Percentiles rank a stretch among this genome's conserved stretches.
phyloP scores from a whole-genome alignment of 1,140 invertebrate species.

The Drosophila sp. region DNA sequence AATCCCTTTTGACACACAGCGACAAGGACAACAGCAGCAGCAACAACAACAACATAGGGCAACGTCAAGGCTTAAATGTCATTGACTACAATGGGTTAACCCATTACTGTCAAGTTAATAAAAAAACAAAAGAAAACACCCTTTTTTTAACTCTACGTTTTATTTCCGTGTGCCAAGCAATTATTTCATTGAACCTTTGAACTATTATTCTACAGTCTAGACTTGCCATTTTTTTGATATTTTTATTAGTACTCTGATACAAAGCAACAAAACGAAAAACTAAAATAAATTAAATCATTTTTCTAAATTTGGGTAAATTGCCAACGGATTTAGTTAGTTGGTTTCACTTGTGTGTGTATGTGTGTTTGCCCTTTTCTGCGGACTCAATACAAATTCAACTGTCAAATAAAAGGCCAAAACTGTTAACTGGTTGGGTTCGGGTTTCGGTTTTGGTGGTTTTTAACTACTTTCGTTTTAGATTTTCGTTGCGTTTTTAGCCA shows the following conservation, averaged over 20 bases:
- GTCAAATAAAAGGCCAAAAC: constrained; percentile 44
- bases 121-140: background rate
- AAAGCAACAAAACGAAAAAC: background rate
- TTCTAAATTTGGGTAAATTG: constrained; percentile 48
- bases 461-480: constrained; percentile 41
- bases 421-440: constrained; percentile 25
- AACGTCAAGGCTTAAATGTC: constrained; percentile 27
- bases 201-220: no score
- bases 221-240: background rate
- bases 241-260: background rate
- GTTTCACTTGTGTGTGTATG: constrained; percentile 27
- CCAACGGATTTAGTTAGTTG: constrained; percentile 31
- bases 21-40: constrained; percentile 18
- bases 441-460: constrained; percentile 40
- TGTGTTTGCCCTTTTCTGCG: background rate
- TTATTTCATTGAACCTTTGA: no score
- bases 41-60: constrained; percentile 5
- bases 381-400: background rate
- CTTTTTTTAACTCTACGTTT: no score
- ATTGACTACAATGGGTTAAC: constrained; percentile 25
- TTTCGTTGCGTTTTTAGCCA: constrained; percentile 32
- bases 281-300: constrained; percentile 8
- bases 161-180: no score
- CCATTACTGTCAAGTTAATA: constrained; percentile 25
- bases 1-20: constrained; percentile 29